A percentile compares a stretch with the other conserved stretches of the same genome.
phyloP scores from a whole-genome alignment of 2,888 invertebrate genomes.

The Coenonympha glycerion region DNA sequence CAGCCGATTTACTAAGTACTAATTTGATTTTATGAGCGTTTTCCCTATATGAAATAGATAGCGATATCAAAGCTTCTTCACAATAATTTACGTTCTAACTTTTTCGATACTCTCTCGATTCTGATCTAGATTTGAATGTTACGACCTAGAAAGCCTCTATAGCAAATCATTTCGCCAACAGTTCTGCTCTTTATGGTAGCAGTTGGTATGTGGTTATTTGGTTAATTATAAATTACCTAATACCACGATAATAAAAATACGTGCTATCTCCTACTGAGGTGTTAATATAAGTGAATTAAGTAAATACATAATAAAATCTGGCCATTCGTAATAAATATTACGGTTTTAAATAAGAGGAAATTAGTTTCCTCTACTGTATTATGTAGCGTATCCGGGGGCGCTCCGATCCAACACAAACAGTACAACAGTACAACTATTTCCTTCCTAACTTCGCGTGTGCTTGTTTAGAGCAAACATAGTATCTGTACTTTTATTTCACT shows the following conservation, averaged over 20 bases:
- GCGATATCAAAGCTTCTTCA: not conserved
- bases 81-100: not conserved
- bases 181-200: too few species aligned
- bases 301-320: not conserved
- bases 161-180: too few species aligned
- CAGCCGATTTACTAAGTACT: conserved; percentile 2
- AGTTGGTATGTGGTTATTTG: too few species aligned
- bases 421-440: not conserved
- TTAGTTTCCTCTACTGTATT: not conserved
- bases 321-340: not conserved
- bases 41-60: not conserved
- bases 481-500: too few species aligned
- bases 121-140: too few species aligned
- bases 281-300: too few species aligned
- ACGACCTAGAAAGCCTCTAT: too few species aligned
- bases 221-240: too few species aligned
- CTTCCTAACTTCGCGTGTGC: not conserved
- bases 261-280: too few species aligned
- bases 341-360: not conserved
- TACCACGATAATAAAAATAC: too few species aligned
- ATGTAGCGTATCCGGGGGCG: not conserved
- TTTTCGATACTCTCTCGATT: not conserved
- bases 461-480: not conserved
- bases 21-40: not conserved
- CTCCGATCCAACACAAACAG: not conserved